Percentiles rank a stretch among this genome's conserved stretches.
These are phyloP conservation scores for Bothrops jararaca DNA, from an alignment of 2,113 vertebrate genomes.

Conservation along the genomic window DNA sequence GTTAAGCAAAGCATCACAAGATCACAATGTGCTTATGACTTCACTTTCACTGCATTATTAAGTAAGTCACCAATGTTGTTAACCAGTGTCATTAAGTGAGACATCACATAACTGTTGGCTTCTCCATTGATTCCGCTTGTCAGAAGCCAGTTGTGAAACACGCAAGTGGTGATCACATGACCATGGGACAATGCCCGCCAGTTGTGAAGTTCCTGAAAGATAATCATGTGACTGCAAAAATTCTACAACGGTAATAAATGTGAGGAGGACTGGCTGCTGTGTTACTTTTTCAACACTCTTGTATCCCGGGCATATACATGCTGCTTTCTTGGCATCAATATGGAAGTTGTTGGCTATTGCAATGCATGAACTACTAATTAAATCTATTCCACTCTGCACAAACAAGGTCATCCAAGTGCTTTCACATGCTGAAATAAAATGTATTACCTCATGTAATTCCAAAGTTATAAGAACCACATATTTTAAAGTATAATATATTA, in stretches of 20 bases:
- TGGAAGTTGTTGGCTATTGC: neutral
- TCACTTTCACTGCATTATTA: neutral
- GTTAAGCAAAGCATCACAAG: neutral
- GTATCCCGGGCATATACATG: neutral
- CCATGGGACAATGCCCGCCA: neutral
- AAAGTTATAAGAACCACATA: neutral
- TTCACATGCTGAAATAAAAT: neutral
- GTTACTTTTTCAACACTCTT: neutral
- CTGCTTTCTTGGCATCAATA: neutral
- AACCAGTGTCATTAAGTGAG: neutral
- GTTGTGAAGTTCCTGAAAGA: neutral
- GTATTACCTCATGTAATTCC: neutral
- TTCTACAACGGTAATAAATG: neutral
- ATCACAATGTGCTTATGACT: neutral
- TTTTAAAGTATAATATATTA: neutral
- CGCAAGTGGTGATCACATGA: neutral
- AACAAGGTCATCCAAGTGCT: neutral
- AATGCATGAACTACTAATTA: neutral
- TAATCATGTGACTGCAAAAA: neutral
- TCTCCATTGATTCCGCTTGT: neutral
- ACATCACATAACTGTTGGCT: neutral
- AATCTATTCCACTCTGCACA: neutral
- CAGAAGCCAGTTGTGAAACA: neutral
- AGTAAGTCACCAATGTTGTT: neutral
- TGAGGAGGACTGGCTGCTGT: neutral